Evolutionary conservation across 2,113 vertebrate species (phyloP).

Genomic region (Caranx melampygus): DNA sequence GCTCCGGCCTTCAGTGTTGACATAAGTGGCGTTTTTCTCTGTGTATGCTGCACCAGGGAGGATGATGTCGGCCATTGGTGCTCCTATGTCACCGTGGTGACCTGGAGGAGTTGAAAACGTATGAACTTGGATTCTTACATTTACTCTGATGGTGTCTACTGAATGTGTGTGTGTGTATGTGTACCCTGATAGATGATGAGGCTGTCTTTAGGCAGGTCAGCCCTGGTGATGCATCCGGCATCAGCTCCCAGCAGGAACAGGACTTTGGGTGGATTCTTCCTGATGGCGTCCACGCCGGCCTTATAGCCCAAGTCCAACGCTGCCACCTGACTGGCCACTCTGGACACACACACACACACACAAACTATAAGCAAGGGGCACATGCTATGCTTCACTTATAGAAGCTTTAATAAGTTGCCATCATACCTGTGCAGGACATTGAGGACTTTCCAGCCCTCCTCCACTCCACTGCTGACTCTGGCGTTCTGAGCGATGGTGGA

Average conservation of each 20-base stretch:
- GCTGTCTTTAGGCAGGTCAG: slow-evolving; percentile 93
- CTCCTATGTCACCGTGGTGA: slow-evolving; percentile 95
- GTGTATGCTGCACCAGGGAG: slow-evolving; percentile 96
- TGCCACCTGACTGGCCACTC: slow-evolving; percentile 97
- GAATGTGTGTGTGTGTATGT: slow-evolving; percentile 19
- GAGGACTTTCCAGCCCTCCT: slow-evolving; percentile 93
- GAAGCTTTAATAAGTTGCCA: too few species aligned
- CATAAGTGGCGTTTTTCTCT: slow-evolving; percentile 93
- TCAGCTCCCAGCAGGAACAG: slow-evolving; percentile 96
- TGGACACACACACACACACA: slow-evolving; percentile 60
- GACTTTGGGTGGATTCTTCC: slow-evolving; percentile 92
- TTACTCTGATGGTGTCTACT: neutral
- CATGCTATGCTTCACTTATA: neutral
- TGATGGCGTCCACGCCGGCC: slow-evolving; percentile 93
- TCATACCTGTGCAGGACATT: slow-evolving; percentile 95
- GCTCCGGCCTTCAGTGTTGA: slow-evolving; percentile 96
- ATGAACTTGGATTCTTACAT: neutral
- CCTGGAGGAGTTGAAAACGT: slow-evolving; percentile 77
- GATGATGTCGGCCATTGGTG: slow-evolving; percentile 93
- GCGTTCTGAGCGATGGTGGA: slow-evolving; percentile 91
- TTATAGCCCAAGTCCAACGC: slow-evolving; percentile 97
- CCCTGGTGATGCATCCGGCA: slow-evolving; percentile 89
- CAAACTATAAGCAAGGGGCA: neutral
- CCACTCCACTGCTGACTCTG: slow-evolving; percentile 86
- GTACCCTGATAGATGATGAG: slow-evolving; percentile 97